Base-by-base conservation (phyloP, 2,888 invertebrate species). In the Apantesis nais region DNA sequence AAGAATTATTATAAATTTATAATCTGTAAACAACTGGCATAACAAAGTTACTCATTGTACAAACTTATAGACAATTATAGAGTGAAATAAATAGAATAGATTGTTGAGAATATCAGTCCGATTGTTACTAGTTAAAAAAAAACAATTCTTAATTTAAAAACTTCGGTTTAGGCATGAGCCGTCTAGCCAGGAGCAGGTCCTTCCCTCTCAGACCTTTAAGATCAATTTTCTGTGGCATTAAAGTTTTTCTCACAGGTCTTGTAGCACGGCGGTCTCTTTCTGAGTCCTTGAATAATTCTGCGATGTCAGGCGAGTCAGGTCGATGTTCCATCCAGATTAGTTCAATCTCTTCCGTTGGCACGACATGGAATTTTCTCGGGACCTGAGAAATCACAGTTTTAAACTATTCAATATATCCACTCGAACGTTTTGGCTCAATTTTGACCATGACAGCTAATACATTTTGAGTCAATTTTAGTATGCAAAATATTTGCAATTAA, bases 101-200 rank as follows among this genome's bases (percentile, higher is more conserved):
- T 29, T 16, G 29, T 25, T 29, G 14, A 58, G 29, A 29, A 58
- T 58, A 29, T 29, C 14, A 58, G 0, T 12, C 14, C 25, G 4
- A 58, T 14, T n/a, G 55, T 58, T 58, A 29, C 25, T 12, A 55
- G 55, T 55, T 12, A 12, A 25, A 58, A 58, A 52, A 58, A 58
- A 55, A 29, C 25, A 55, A 55, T 62, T 62, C 16, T 41, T 41
- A 63, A 37, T 37, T 55, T 11, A 66, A 39, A 58, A 66, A 66
- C 58, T 66, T 66, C 11, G 37, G 25, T 12, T 39, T 66, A 9
- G 66, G 58, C 66, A 66, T 39, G 1, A 66, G 55, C 19, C 66
- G 16, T 39, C 66, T 66, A 0, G 66, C 66, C 58, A 66, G 37
- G 9, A 66, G 5, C 3, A 66, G 12, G 2, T 66, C 29, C 19